Evolutionary conservation across 2,797 vertebrate species (phyloP).

Genomic region (Cynopterus sphinx): DNA sequence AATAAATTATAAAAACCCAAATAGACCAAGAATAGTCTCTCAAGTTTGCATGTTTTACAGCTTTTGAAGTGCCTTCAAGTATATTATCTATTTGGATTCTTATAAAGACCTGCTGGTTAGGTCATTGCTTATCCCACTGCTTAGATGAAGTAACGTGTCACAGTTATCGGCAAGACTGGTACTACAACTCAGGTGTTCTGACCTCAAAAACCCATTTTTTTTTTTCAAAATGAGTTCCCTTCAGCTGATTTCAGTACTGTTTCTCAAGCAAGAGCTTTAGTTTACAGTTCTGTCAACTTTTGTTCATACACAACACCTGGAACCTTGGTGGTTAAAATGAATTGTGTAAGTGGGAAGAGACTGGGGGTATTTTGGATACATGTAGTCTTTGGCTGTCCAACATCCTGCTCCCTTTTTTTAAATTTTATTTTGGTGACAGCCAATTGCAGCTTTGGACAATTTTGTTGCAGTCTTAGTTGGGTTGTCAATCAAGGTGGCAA

Average conservation of each 20-base stretch:
- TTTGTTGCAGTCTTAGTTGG: not conserved
- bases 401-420: not conserved
- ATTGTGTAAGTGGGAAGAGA: not conserved
- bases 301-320: not conserved
- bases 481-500: not conserved
- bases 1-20: conserved; percentile 25
- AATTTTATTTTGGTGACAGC: not conserved
- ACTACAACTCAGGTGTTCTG: not conserved
- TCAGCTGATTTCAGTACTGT: not conserved
- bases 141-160: not conserved
- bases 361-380: not conserved
- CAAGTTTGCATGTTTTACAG: not conserved
- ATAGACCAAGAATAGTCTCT: not conserved
- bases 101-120: not conserved
- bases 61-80: not conserved
- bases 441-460: not conserved
- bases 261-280: not conserved
- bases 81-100: not conserved
- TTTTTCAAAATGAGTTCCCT: not conserved
- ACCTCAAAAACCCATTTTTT: not conserved
- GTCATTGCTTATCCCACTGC: not conserved
- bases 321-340: not conserved
- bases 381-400: not conserved
- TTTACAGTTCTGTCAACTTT: not conserved
- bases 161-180: not conserved